phyloP scores from a whole-genome alignment of 2,797 vertebrate species.

The Ctenopoma kingsleyae region DNA sequence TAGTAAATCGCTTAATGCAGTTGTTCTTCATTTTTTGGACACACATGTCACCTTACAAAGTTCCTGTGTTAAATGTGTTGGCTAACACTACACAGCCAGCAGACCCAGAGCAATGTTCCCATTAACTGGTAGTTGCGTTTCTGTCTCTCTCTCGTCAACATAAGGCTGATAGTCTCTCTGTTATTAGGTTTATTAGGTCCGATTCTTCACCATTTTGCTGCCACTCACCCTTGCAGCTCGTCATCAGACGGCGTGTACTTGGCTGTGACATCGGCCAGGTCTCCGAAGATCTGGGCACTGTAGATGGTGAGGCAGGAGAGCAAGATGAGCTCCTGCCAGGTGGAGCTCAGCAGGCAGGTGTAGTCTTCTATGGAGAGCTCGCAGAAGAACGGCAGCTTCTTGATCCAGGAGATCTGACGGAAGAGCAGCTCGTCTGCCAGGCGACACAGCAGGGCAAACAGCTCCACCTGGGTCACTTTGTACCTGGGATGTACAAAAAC shows the following conservation, averaged over 20 bases:
- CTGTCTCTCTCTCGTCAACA: too few species aligned
- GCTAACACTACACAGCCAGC: neutral
- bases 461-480: conserved; percentile 96
- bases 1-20: neutral
- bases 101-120: too few species aligned
- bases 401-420: conserved; percentile 98
- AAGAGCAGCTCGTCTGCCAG: conserved; percentile 98
- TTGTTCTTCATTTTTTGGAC: neutral
- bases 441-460: conserved; percentile 96
- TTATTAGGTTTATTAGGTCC: too few species aligned
- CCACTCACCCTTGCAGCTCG: conserved; percentile 94
- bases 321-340: conserved; percentile 98
- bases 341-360: conserved; percentile 96
- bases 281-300: conserved; percentile 96
- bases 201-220: too few species aligned
- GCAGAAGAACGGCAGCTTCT: conserved; percentile 98
- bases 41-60: neutral
- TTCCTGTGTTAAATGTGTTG: too few species aligned
- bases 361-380: conserved; percentile 99
- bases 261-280: conserved; percentile 94
- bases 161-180: too few species aligned
- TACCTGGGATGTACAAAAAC: conserved; percentile 84
- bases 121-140: too few species aligned
- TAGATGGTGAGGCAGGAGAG: conserved; percentile 97
- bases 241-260: conserved; percentile 97